Evolutionary conservation across 2,888 invertebrate species (phyloP), one percentile per base, ranked within the genome.

Genomic region (Cerastis leucographa): DNA sequence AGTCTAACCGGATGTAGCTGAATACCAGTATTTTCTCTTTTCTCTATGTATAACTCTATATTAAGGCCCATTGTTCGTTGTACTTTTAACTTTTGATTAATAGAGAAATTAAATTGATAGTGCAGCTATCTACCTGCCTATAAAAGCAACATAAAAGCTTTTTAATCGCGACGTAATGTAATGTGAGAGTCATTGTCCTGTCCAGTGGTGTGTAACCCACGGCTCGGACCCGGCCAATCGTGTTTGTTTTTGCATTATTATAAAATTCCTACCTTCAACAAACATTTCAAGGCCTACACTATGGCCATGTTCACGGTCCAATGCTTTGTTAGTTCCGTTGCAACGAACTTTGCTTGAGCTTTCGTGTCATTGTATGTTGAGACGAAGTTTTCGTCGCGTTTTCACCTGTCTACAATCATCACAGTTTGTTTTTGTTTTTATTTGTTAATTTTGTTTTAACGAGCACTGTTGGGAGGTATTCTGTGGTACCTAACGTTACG

Each of bases 241-340:
- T 93, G 95, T 95, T 95, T 93, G 93, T 95, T 95, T 95, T 96
- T 95, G 93, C 94, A 93, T 92, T 93, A 94, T 95, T 95, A 95
- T 94, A 94, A 95, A 94, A 94, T 95, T 94, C 94, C 93, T 90
- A 89, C 87, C 93, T 90, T 90, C 87, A 89, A 88, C 78, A 88
- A 81, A 87, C 76, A 73, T 78, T 70, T 68, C 76, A 83, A 84
- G 77, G 65, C 29, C 71, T 25, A 79, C 76, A 73, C 67, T 74
- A 90, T 89, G 78, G 86, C 79, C 54, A 72, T 75, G 75, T 65
- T 73, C 76, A 78, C 76, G 65, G 67, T 88, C 82, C 92, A 92
- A 86, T 85, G 91, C 85, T 76, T 85, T 61, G 56, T 65, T 66
- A 59, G 71, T 74, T 86, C 17, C 11, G 40, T 62, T 68, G 44